Percentiles rank a stretch among this genome's conserved stretches.
phyloP scores from a whole-genome alignment of 2,797 vertebrate species.

The Lacerta agilis region DNA sequence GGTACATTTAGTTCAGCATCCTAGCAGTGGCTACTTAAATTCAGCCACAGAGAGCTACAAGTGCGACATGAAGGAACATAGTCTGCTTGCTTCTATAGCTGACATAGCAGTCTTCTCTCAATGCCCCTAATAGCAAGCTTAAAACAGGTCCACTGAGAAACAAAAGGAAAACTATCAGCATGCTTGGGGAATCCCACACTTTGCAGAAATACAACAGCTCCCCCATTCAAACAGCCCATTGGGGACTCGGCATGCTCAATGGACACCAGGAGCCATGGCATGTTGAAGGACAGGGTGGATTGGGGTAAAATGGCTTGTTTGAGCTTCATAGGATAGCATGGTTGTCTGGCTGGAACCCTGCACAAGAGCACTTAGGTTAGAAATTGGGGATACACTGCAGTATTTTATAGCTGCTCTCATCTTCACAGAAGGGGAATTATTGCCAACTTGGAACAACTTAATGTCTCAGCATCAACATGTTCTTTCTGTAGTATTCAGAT shows the following conservation, averaged over 20 bases:
- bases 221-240: not conserved
- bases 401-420: not conserved
- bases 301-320: not conserved
- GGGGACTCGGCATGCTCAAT: not conserved
- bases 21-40: not conserved
- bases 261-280: not conserved
- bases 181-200: not conserved
- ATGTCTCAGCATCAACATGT: not conserved
- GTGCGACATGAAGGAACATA: not conserved
- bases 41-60: not conserved
- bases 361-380: not conserved
- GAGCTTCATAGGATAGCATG: not conserved
- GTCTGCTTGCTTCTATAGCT: not conserved
- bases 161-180: not conserved
- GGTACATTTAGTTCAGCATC: not conserved
- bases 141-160: not conserved
- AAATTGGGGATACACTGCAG: not conserved
- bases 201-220: not conserved
- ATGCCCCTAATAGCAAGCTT: not conserved
- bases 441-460: not conserved
- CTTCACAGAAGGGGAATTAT: not conserved
- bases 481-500: not conserved
- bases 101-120: not conserved
- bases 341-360: not conserved
- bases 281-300: not conserved